Evolutionary conservation across 1,140 invertebrate species (phyloP).

Genomic region (Himalopsyche phryganea): DNA sequence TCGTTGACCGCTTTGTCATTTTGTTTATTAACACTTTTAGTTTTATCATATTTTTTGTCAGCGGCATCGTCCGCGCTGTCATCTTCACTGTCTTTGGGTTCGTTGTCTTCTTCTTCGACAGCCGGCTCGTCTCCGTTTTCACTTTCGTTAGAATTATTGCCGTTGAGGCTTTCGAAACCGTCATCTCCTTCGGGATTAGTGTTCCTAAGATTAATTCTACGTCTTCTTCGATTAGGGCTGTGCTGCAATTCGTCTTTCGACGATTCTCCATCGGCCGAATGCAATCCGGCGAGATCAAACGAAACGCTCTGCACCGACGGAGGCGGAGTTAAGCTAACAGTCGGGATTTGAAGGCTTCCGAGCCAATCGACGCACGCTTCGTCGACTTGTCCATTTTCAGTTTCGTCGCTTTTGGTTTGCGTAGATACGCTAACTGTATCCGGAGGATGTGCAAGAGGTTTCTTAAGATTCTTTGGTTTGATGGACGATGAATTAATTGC

Average conservation of each 20-base stretch:
- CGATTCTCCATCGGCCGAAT: constrained; percentile 2
- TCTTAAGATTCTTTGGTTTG: neutral
- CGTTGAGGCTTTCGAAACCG: constrained; percentile 82
- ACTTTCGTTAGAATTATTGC: constrained; percentile 71
- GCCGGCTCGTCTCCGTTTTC: constrained; percentile 42
- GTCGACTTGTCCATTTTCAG: neutral
- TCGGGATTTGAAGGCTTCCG: constrained; percentile 20
- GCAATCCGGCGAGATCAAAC: constrained; percentile 16
- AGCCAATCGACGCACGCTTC: constrained; percentile 10
- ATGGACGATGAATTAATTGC: neutral
- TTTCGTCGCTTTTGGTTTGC: constrained; percentile 6
- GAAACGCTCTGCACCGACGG: constrained; percentile 14
- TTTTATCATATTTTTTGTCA: constrained; percentile 39
- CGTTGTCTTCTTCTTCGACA: constrained; percentile 23
- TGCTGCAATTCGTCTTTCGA: constrained; percentile 18
- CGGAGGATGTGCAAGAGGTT: too few species aligned
- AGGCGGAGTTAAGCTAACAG: constrained; percentile 26
- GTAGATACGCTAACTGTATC: constrained; percentile 10
- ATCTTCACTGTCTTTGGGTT: constrained; percentile 26
- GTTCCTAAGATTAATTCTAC: constrained; percentile 1
- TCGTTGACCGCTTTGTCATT: constrained; percentile 7
- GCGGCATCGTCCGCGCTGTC: constrained; percentile 29
- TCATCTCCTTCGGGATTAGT: constrained; percentile 61
- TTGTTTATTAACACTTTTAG: constrained; percentile 7
- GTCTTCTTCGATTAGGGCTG: constrained; percentile 6